Evolutionary conservation across 2,888 invertebrate species (phyloP), one percentile per base, ranked within the genome.

Genomic region (Eilema griseolum): DNA sequence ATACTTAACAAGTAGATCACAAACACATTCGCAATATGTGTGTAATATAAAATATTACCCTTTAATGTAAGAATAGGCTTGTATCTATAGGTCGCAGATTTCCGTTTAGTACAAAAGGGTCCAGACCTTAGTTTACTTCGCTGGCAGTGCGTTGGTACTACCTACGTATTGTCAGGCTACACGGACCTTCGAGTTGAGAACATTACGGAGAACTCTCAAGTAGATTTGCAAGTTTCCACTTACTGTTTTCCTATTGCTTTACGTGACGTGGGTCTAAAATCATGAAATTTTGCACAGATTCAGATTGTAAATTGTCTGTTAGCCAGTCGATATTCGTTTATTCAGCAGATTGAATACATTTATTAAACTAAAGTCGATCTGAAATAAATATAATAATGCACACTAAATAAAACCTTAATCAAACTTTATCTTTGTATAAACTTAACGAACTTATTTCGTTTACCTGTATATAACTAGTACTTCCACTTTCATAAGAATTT

Each of bases 301-400:
- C 52, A n/a, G n/a, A 10, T n/a, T n/a, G 20, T 46, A 20, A 46
- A 46, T 52, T 52, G n/a, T 52, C 52, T 52, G 10, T 31, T n/a
- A 56, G 28, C 56, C 64, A 24, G n/a, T n/a, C 10, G 33, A n/a
- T 57, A 37, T 31, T 60, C 66, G n/a, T 52, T 52, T 52, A 52
- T 52, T 52, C 3, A n/a, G 52, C 52, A 52, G 52, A n/a, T n/a
- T 52, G 52, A 52, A 52, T n/a, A 52, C n/a, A 52, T 52, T 52
- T n/a, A 52, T 10, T 52, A 52, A n/a, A n/a, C 8, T 52, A 52
- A n/a, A n/a, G 2, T 52, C 52, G 10, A 52, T 20, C 52, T n/a
- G 4, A 46, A 46, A 37, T 46, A 46, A 46, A 52, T 52, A 52
- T 52, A n/a, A 46, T 46, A 5, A 46, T 20, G 20, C 20, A 37